Evolutionary conservation across 2,888 invertebrate genomes (phyloP).

Genomic region (Monoplex corrugatus): DNA sequence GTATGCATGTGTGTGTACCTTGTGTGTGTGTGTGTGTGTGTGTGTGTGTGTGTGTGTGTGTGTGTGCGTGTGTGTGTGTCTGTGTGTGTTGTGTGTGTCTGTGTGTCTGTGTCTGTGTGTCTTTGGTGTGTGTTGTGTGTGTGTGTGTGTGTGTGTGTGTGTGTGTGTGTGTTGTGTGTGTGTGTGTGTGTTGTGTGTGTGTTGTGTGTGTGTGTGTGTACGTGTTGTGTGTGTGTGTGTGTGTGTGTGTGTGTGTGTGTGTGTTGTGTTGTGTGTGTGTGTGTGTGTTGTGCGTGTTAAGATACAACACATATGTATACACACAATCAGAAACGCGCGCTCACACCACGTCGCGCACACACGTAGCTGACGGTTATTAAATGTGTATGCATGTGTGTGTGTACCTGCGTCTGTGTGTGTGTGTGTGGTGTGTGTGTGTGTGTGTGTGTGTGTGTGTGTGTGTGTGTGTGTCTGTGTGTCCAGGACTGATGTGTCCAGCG

Average conservation of each 20-base stretch:
- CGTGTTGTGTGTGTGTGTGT: neutral
- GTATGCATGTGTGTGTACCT: no score
- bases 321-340: neutral
- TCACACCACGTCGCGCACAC: neutral
- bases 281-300: neutral
- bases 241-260: neutral
- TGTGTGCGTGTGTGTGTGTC: neutral
- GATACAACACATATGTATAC: neutral
- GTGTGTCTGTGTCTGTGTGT: no score
- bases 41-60: neutral
- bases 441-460: neutral
- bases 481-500: conserved; percentile 27
- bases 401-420: neutral
- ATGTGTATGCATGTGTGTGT: neutral
- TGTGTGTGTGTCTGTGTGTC: conserved; percentile 2
- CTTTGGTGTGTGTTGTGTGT: neutral
- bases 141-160: neutral
- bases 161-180: no score
- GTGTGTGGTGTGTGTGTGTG: neutral
- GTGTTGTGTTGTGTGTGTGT: neutral
- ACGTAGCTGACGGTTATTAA: neutral
- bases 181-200: no score
- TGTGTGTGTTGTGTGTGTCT: neutral
- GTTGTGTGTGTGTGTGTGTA: neutral
- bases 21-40: neutral